Evolutionary conservation across 2,797 vertebrate genomes (phyloP), one percentile per base, ranked within the genome.

Genomic region (Epinephelus malabaricus): DNA sequence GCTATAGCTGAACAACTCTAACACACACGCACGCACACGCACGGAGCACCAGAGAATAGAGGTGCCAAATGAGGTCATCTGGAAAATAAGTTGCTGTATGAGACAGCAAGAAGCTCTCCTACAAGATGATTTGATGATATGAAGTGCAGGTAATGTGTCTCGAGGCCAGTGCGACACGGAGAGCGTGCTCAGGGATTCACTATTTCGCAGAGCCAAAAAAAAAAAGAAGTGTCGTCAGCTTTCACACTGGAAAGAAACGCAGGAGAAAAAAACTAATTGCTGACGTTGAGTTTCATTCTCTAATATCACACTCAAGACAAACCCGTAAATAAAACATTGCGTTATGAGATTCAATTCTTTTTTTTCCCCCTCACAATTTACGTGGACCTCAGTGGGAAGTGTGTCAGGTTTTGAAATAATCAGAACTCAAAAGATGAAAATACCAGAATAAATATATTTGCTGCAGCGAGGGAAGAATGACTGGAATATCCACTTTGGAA

Each of bases 1-100:
- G 43, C 50, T 30, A 19, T 6, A 17, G 25, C 18, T n/a, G 50
- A 49, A 70, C 46, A 38, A 71, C 34, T 60, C 21, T 11, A 19
- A 63, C 15, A 34, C 3, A 62, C n/a, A 47, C 25, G 46, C 62
- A 58, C 27, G 21, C 23, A 62, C 6, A 51, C 34, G 50, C 30
- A n/a, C n/a, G n/a, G 61, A 50, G 23, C 56, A 83, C 25, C 62
- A 54, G 62, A 78, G 76, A 86, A 70, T 38, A 62, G 64, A 84
- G 65, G 77, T 77, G 84, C 69, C 83, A 87, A 82, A 87, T 64
- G 80, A 91, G 86, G 89, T 88, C 74, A 81, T 43, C 58, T 54
- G 69, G 60, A 89, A 84, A 84, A 78, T 67, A 58, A 47, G 50
- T 69, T 64, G 68, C 46, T 58, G 49, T 77, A 49, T 60, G 38